Evolutionary conservation across 92 coral and sea anemone species (phyloP).

Genomic region (Palythoa grandiflora): DNA sequence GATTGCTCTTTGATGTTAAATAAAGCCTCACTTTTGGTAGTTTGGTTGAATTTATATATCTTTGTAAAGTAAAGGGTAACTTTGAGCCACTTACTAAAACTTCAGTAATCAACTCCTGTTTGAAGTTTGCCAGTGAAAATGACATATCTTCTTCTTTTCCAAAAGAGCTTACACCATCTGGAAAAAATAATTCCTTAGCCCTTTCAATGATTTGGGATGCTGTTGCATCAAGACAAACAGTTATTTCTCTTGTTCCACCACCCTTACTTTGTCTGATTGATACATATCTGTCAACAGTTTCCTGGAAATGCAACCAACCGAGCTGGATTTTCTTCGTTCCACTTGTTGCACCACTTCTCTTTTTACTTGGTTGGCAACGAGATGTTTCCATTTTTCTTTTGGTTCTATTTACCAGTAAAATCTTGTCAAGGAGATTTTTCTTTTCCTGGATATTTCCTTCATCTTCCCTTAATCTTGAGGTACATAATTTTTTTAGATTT

Average conservation of each 20-base stretch:
- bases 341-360: conserved; percentile 17
- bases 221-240: conserved; percentile 44
- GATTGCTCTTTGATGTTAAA: neutral
- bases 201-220: conserved; percentile 51
- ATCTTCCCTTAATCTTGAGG: conserved; percentile 34
- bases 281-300: conserved; percentile 30
- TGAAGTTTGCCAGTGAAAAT: conserved; percentile 20
- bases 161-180: conserved; percentile 54
- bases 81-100: conserved; percentile 4
- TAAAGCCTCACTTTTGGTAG: conserved; percentile 14
- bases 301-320: conserved; percentile 55
- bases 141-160: conserved; percentile 21
- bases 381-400: conserved; percentile 49
- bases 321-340: conserved; percentile 47
- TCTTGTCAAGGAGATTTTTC: conserved; percentile 49
- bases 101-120: neutral
- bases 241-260: conserved; percentile 61
- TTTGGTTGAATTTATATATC: neutral
- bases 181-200: conserved; percentile 62
- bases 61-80: conserved; percentile 20
- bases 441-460: conserved; percentile 51
- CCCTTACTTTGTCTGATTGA: conserved; percentile 41
- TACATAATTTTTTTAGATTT: conserved; percentile 43
- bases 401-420: conserved; percentile 44
- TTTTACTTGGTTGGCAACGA: conserved; percentile 20